These are phyloP conservation scores for Habrosyne pyritoides DNA, from an alignment of 2,888 invertebrate species.

Conservation along the genomic window DNA sequence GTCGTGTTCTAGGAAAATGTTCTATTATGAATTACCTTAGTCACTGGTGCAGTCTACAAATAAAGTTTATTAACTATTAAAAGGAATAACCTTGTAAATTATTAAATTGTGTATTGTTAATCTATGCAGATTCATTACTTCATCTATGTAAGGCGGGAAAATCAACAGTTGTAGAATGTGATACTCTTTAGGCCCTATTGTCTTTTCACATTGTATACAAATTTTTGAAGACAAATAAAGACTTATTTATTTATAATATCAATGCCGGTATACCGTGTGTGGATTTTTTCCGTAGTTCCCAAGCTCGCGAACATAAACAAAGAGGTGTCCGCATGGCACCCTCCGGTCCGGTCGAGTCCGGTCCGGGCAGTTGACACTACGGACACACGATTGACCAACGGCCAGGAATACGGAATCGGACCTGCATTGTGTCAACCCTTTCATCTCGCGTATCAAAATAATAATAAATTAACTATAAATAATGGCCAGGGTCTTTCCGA, in stretches of 20 bases:
- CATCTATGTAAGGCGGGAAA: no score
- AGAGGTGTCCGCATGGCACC: conserved; percentile 44
- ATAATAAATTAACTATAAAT: conserved; percentile 82
- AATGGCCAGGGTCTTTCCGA: conserved; percentile 56
- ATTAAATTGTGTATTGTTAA: no score
- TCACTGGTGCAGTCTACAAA: no score
- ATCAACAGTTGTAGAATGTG: no score
- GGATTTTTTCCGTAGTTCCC: conserved; percentile 43
- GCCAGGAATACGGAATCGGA: conserved; percentile 69
- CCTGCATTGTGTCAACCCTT: conserved; percentile 70
- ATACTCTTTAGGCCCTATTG: no score
- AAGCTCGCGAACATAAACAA: conserved; percentile 45
- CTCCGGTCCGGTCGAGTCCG: conserved; percentile 39
- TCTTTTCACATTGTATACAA: no score
- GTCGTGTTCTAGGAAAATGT: not conserved
- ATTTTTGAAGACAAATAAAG: no score
- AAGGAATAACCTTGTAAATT: no score
- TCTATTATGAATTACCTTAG: not conserved
- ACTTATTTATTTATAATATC: no score
- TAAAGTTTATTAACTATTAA: no score
- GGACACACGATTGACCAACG: conserved; percentile 63
- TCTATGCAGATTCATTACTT: no score
- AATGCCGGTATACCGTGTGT: not conserved
- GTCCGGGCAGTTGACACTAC: conserved; percentile 41
- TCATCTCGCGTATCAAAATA: conserved; percentile 80